Base-by-base conservation (phyloP, 2,797 vertebrate genomes). In the Manis pentadactyla region DNA sequence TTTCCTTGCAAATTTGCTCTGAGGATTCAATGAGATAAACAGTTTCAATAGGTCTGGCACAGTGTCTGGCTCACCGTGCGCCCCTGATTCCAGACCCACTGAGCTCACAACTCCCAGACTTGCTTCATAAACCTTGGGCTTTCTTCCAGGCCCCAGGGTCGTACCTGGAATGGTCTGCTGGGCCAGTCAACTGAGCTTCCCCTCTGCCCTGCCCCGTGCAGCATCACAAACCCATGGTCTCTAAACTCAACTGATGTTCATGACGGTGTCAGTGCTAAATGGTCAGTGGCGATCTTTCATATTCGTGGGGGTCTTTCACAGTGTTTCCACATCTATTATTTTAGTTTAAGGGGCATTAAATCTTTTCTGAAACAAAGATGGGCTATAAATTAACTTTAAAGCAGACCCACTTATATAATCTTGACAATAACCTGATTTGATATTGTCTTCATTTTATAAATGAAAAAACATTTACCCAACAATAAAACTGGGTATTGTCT, bases 1-100 rank as follows among this genome's bases (percentile, higher is more conserved):
- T 92, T 77, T 94, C 39, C 37, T 90, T 39, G 51, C 31, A 91
- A 82, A 39, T 95, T 59, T 75, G 18, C 85, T 74, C 31, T 18
- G 85, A 94, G 87, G 86, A 90, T 88, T 95, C 64, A 87, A 25
- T n/a, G 85, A 88, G 59, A 90, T 86, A 84, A 81, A 83, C 42
- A 55, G 23, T 7, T 7, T 49, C 8, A 11, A 31, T 34, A 27
- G 64, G 51, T 55, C 77, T 75, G 68, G 73, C 27, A 0, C 1
- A 4, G 61, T 11, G 34, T 84, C 64, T 68, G 82, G 74, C 31
- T 77, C 59, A 61, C 11, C 31, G 25, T 3, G 39, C 46, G 51
- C 19, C 18, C 57, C 74, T 10, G 7, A 29, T 85, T 90, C 71
- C 61, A 82, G 90, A 93, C 7, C 10, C 4, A 12, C 49, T 11